A percentile compares a stretch with the other conserved stretches of the same genome.
phyloP scores from a whole-genome alignment of 2,113 vertebrate species.

The Naja naja region DNA sequence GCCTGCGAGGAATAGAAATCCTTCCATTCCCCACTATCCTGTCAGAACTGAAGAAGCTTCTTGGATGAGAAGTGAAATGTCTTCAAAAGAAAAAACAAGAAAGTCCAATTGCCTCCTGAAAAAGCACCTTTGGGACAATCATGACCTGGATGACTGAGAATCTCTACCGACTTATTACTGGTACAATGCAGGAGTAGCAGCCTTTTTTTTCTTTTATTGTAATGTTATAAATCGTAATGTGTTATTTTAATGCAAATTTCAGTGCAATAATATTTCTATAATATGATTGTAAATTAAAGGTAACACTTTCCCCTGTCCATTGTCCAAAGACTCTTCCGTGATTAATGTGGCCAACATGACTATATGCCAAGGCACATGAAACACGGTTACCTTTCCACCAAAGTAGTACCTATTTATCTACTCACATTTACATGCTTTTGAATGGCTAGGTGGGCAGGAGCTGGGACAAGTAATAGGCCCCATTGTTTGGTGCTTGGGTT shows the following conservation, averaged over 20 bases:
- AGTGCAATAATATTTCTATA: neutral
- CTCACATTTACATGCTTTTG: neutral
- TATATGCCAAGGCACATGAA: too few species aligned
- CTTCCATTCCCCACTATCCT: too few species aligned
- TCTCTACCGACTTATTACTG: too few species aligned
- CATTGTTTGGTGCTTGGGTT: neutral
- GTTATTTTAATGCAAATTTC: neutral
- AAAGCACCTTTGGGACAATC: too few species aligned
- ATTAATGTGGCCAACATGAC: neutral
- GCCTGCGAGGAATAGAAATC: too few species aligned
- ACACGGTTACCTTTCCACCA: neutral
- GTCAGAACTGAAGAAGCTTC: too few species aligned
- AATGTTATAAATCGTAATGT: neutral
- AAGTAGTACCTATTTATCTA: neutral
- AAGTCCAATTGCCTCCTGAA: too few species aligned
- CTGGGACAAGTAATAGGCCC: neutral
- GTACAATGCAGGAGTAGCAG: neutral
- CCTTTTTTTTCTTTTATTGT: neutral
- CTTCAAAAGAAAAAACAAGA: too few species aligned
- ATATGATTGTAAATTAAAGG: neutral
- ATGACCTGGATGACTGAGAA: too few species aligned
- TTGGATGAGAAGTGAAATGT: too few species aligned
- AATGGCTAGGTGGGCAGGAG: neutral
- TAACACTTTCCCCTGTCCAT: neutral
- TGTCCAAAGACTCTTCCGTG: neutral